Percentiles rank a stretch among this genome's conserved stretches.
Evolutionary conservation across 2,888 invertebrate species (phyloP).

Genomic region (Melieria crassipennis): DNA sequence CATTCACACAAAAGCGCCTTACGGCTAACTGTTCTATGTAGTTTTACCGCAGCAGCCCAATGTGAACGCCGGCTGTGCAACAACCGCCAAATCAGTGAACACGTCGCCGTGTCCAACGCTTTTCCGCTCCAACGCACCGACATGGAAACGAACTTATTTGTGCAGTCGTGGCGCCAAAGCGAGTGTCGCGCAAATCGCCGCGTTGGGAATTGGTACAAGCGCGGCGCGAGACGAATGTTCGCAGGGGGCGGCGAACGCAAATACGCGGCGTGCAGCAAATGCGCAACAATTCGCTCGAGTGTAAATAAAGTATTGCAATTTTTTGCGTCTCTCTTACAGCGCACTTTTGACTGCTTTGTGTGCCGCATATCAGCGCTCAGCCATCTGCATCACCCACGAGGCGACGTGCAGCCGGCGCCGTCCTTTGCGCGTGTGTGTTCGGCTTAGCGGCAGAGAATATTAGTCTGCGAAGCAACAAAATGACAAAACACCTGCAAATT

Average conservation of each 20-base stretch:
- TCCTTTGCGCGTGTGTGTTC: background rate
- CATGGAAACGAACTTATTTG: background rate
- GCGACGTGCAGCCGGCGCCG: background rate
- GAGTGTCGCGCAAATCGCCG: conserved; percentile 1
- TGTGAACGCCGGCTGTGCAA: too few species aligned
- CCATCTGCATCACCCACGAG: too few species aligned
- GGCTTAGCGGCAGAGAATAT: conserved; percentile 11
- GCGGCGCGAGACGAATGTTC: background rate
- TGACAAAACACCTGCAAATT: conserved; percentile 53
- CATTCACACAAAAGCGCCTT: too few species aligned
- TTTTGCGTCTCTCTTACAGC: background rate
- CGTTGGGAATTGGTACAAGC: conserved; percentile 9
- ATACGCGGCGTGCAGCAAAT: conserved; percentile 44
- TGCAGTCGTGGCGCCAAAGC: background rate
- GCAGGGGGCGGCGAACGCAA: background rate
- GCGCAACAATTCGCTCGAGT: conserved; percentile 59
- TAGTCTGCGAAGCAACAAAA: conserved; percentile 45
- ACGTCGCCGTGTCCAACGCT: too few species aligned
- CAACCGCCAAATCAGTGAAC: too few species aligned
- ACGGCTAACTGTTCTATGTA: too few species aligned
- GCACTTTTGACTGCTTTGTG: conserved; percentile 10
- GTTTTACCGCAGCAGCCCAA: too few species aligned
- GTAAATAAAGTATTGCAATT: conserved; percentile 53
- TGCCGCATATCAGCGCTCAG: too few species aligned
- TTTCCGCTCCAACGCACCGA: background rate